A percentile compares a stretch with the other conserved stretches of the same genome.
These are phyloP conservation scores for Thomomys bottae DNA, from an alignment of 2,113 vertebrate genomes.

Conservation along the genomic window DNA sequence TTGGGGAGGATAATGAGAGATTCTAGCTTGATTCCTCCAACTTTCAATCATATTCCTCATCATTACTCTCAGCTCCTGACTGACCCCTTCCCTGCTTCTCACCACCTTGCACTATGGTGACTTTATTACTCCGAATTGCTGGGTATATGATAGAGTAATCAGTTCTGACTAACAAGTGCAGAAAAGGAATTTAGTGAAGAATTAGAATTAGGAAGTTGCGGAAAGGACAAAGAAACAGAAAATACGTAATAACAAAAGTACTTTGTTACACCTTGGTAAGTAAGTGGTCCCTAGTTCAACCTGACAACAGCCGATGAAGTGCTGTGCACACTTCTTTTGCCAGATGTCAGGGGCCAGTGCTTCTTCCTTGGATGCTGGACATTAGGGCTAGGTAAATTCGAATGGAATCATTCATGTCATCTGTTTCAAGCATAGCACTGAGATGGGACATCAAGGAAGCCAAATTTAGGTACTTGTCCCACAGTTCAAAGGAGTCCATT, in stretches of 20 bases:
- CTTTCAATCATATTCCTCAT: neutral
- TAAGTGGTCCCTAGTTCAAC: neutral
- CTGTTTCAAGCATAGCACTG: neutral
- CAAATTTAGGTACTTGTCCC: neutral
- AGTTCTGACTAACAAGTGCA: neutral
- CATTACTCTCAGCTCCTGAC: neutral
- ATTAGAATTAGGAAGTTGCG: neutral
- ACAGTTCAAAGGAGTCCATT: neutral
- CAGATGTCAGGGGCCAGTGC: neutral
- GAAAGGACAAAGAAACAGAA: neutral
- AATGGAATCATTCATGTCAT: neutral
- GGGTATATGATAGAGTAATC: slow-evolving; percentile 13
- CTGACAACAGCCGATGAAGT: neutral
- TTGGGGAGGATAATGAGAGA: neutral
- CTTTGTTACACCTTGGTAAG: neutral
- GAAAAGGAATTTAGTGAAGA: neutral
- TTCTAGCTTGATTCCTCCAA: neutral
- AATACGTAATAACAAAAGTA: neutral
- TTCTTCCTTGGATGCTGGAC: neutral
- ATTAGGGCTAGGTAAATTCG: neutral
- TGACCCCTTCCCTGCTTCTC: neutral
- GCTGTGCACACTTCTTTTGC: neutral
- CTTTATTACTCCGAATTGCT: neutral
- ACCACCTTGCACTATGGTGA: neutral
- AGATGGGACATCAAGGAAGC: neutral